Conservation (phyloP, 23 tunicate species). For the Aplidium turbinatum region DNA sequence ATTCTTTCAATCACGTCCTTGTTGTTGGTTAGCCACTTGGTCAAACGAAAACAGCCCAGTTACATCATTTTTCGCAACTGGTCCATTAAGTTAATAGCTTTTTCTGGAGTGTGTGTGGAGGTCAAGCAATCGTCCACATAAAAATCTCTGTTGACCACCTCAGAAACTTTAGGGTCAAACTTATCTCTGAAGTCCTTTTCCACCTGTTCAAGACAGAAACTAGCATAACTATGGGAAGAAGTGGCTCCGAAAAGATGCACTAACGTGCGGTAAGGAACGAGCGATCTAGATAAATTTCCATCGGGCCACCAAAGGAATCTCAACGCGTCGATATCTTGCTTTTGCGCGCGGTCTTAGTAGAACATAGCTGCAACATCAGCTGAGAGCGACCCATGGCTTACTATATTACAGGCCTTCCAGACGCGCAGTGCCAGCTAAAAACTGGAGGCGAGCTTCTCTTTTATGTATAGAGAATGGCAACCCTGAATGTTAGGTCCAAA, state of each 20-base stretch:
- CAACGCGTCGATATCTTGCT: slow-evolving; percentile 33
- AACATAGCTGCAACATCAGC: too few relatives aligned
- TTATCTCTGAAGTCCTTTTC: slow-evolving; percentile 32
- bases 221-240: slow-evolving; percentile 55
- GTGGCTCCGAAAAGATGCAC: slow-evolving; percentile 51
- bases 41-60: too few relatives aligned
- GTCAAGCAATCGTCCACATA: slow-evolving; percentile 50
- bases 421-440: too few relatives aligned
- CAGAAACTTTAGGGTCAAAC: neutral
- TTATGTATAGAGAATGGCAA: too few relatives aligned
- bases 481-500: too few relatives aligned
- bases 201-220: slow-evolving; percentile 23
- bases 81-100: slow-evolving; percentile 16
- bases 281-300: slow-evolving; percentile 28
- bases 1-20: too few relatives aligned
- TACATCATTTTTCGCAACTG: too few relatives aligned
- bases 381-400: too few relatives aligned
- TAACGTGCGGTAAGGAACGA: slow-evolving; percentile 21
- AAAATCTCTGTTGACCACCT: slow-evolving; percentile 30
- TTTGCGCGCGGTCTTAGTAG: too few relatives aligned
- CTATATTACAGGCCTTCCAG: too few relatives aligned
- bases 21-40: too few relatives aligned
- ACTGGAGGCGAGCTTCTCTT: too few relatives aligned
- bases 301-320: slow-evolving; percentile 51
- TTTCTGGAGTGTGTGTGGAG: neutral